Evolutionary conservation across 2,797 vertebrate genomes (phyloP), one percentile per base, ranked within the genome.

Genomic region (Phoxinus dragarum): DNA sequence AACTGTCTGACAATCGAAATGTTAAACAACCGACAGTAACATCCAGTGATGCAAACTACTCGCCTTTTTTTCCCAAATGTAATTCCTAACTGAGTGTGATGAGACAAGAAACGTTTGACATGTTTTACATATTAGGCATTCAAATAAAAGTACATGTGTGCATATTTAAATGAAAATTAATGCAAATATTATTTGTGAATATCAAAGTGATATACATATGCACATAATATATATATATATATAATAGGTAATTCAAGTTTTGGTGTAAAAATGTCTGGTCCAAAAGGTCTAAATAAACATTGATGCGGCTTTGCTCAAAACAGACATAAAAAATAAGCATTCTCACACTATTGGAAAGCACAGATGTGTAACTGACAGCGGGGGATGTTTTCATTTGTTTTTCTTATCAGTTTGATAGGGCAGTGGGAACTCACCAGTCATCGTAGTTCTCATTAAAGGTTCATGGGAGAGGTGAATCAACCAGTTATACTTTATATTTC

Each of bases 401-500:
- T 84, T 47, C 75, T 82, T 83, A 88, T 83, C 88, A 71, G 88
- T 84, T 85, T 88, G 88, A 85, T 85, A 38, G 84, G 77, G 68
- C 84, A 85, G 68, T 85, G 68, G 68, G 84, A 84, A 84, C 82
- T 81, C 80, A 74, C 71, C 81, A 78, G 78, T 69, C 74, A 87
- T 84, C 40, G 49, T 79, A 71, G 84, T 84, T 82, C 78, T 71
- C 49, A 66, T 27, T 88, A 64, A 87, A 85, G 82, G 89, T 85
- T 88, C 89, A 88, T 90, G 89, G 23, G 89, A 90, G 89, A 90
- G 89, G 88, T 89, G 82, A 89, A 85, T 86, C 19, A 5, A 52
- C 31, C 27, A 34, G 69, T 73, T 75, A 44, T 34, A 83, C 74
- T 75, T 71, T 64, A 69, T 69, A 69, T 76, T 75, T 40, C 77